Evolutionary conservation across 2,888 invertebrate genomes (phyloP).

Genomic region (Theristus sp.): DNA sequence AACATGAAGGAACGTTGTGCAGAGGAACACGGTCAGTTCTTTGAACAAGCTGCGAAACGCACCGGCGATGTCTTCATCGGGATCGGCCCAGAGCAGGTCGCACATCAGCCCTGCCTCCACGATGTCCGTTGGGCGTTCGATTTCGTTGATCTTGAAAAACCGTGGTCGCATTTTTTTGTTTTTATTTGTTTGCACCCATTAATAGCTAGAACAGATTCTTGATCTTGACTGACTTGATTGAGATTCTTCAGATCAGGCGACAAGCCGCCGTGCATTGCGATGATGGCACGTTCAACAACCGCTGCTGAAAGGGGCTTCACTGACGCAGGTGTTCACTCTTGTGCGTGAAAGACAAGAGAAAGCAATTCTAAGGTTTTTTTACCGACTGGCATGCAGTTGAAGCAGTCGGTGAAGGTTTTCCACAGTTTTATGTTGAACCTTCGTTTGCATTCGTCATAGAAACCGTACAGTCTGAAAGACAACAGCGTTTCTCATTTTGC

Average conservation of each 20-base stretch:
- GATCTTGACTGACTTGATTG: constrained; percentile 26
- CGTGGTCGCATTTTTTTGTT: too few species aligned
- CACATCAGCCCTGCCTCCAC: constrained; percentile 33
- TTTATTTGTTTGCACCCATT: too few species aligned
- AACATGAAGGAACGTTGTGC: too few species aligned
- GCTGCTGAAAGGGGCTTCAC: constrained; percentile 30
- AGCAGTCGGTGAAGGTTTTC: background rate
- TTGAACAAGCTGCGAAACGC: too few species aligned
- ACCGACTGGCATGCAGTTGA: constrained; percentile 32
- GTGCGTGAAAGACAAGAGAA: too few species aligned
- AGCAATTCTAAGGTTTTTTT: background rate
- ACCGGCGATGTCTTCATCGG: constrained; percentile 7
- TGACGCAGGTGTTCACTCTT: too few species aligned
- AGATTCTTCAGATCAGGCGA: constrained; percentile 36
- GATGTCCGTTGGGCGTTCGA: constrained; percentile 30
- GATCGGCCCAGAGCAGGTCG: constrained; percentile 31
- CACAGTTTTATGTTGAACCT: constrained; percentile 36
- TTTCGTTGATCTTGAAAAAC: constrained; percentile 20
- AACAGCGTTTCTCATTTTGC: background rate
- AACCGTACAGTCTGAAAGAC: constrained; percentile 38
- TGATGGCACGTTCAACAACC: constrained; percentile 37
- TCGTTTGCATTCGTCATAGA: constrained; percentile 41
- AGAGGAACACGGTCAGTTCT: too few species aligned
- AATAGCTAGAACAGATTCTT: too few species aligned
- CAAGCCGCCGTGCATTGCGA: constrained; percentile 40